These are phyloP conservation scores for Albula goreensis DNA, from an alignment of 2,113 vertebrate species.

Conservation along the genomic window DNA sequence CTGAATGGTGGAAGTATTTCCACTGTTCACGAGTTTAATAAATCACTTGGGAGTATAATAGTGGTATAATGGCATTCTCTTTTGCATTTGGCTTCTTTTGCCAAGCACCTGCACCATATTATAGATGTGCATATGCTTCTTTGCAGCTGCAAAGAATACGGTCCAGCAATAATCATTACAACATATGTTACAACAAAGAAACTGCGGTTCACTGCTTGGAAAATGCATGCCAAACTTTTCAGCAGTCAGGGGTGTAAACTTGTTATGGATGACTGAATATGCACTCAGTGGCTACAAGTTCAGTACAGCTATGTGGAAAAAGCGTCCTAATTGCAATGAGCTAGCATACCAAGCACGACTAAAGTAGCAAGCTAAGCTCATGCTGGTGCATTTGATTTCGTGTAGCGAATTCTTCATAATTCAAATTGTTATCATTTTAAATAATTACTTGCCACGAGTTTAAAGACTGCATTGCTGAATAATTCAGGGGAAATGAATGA, in stretches of 20 bases:
- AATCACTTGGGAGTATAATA: not conserved
- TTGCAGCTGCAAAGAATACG: not conserved
- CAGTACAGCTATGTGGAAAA: not conserved
- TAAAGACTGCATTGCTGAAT: slow-evolving; percentile 15
- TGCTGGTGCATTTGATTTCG: not conserved
- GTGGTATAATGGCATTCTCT: too few species aligned
- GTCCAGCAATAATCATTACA: not conserved
- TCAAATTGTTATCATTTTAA: not conserved
- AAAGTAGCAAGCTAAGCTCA: not conserved
- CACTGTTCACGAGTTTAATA: not conserved
- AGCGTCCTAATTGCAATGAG: not conserved
- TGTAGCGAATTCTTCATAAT: not conserved
- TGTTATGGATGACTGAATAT: not conserved
- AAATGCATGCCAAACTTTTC: not conserved
- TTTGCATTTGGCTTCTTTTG: too few species aligned
- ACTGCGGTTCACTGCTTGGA: not conserved
- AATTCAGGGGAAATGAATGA: slow-evolving; percentile 28
- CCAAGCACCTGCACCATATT: too few species aligned
- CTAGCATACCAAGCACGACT: not conserved
- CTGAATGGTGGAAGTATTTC: not conserved
- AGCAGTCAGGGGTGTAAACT: not conserved
- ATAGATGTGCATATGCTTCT: not conserved
- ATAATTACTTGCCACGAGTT: slow-evolving; percentile 11
- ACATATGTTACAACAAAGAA: not conserved
- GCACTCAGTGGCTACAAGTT: not conserved